These are phyloP conservation scores for Psittacara wagleri DNA, from an alignment of 2,113 vertebrate species.

Conservation along the genomic window DNA sequence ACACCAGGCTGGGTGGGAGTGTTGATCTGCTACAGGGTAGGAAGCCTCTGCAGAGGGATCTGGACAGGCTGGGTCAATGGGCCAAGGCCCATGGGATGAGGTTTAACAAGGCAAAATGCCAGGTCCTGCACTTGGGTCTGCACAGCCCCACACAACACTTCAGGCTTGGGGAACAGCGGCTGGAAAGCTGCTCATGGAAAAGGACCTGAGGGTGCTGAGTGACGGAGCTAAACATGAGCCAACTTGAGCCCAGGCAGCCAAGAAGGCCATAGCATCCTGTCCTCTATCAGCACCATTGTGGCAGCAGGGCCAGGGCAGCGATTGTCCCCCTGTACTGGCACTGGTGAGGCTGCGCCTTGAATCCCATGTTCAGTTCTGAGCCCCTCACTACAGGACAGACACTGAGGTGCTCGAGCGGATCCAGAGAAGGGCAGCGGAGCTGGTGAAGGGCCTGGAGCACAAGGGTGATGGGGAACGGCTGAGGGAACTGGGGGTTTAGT, in stretches of 20 bases:
- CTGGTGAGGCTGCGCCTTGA: not conserved
- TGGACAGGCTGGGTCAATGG: not conserved
- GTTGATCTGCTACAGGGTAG: not conserved
- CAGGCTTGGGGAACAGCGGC: not conserved
- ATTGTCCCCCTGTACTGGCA: not conserved
- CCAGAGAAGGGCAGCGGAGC: not conserved
- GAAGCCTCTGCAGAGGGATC: not conserved
- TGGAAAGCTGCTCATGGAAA: not conserved
- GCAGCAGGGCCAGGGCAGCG: not conserved
- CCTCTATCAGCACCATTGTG: not conserved
- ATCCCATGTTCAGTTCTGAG: not conserved
- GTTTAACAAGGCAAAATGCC: not conserved
- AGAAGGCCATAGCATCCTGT: not conserved
- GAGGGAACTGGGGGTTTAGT: too few relatives aligned
- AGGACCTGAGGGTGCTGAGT: not conserved
- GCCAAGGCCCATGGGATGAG: not conserved
- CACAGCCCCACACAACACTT: not conserved
- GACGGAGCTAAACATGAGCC: not conserved
- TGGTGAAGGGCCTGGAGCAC: not conserved
- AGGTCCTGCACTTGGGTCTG: not conserved
- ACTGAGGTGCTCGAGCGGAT: not conserved
- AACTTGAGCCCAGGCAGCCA: not conserved
- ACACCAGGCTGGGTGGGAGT: not conserved
- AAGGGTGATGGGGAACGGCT: too few relatives aligned
- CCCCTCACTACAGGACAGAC: not conserved